Evolutionary conservation across 2,797 vertebrate species (phyloP), one percentile per base, ranked within the genome.

Genomic region (Melanogrammus aeglefinus): DNA sequence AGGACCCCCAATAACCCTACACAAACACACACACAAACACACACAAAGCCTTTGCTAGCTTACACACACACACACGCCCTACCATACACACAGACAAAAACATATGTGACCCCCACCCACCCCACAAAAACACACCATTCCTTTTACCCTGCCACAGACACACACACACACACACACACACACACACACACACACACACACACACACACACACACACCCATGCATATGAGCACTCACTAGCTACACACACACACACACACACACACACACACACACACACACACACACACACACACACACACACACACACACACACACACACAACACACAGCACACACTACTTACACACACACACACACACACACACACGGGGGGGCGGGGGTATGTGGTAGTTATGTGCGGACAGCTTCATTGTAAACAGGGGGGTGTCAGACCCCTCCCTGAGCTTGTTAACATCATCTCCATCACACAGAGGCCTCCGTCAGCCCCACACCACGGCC

Each of bases 381-480:
- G 39, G 9, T 51, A 76, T 18, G 80, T 81, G 66, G 85, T 90
- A 90, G 89, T 91, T 90, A 91, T 87, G 88, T 79, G 84, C 89
- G 85, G 92, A 93, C 93, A 93, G 94, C 90, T 94, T 94, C 90
- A 94, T 94, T 94, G 94, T 95, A 94, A 95, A 95, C 94, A 94
- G 89, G 89, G 85, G 87, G 92, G 91, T 91, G 91, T 92, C 89
- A 90, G 91, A 91, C 90, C 90, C 92, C 92, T 94, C 92, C 92
- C 89, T 86, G 86, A 88, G 93, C 94, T 95, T 94, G 93, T 95
- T 95, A 95, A 94, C 93, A 94, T 94, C 93, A 92, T 94, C 94
- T 95, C 92, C 92, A 93, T 94, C 94, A 95, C 93, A 93, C 94
- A 94, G 92, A 90, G 85, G 90, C 89, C 87, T 72, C 87, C 94